phyloP scores from a whole-genome alignment of 1,140 invertebrate species.

The Coptotermes formosanus region DNA sequence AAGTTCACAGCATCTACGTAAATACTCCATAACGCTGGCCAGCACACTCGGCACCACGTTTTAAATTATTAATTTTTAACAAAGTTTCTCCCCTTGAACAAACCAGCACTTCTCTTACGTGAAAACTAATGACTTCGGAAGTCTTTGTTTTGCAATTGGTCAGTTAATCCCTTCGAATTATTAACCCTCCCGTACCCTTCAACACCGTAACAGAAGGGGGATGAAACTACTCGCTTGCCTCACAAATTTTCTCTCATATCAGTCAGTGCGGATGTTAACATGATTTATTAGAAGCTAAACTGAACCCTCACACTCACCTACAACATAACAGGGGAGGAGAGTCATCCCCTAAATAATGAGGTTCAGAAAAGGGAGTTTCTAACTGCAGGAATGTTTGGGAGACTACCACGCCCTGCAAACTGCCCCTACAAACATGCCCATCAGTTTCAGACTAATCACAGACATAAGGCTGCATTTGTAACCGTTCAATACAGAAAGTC shows the following conservation, averaged over 20 bases:
- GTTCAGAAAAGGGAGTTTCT: conserved; percentile 3
- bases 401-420: neutral
- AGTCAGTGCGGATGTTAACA: conserved; percentile 24
- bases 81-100: neutral
- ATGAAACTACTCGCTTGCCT: conserved; percentile 13
- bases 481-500: neutral
- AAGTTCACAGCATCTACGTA: neutral
- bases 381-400: neutral
- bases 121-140: neutral
- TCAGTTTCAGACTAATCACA: neutral
- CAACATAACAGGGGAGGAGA: conserved; percentile 16
- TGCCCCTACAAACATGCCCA: neutral
- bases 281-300: conserved; percentile 22
- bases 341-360: conserved; percentile 22
- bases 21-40: neutral
- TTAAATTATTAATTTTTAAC: neutral
- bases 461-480: neutral
- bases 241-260: conserved; percentile 20
- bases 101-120: neutral
- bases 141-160: conserved; percentile 23
- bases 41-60: neutral
- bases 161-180: conserved; percentile 26
- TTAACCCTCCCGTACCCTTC: neutral
- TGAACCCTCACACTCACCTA: neutral
- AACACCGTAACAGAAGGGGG: conserved; percentile 1